phyloP scores from a whole-genome alignment of 2,888 invertebrate genomes.

The Alentia gelatinosa region DNA sequence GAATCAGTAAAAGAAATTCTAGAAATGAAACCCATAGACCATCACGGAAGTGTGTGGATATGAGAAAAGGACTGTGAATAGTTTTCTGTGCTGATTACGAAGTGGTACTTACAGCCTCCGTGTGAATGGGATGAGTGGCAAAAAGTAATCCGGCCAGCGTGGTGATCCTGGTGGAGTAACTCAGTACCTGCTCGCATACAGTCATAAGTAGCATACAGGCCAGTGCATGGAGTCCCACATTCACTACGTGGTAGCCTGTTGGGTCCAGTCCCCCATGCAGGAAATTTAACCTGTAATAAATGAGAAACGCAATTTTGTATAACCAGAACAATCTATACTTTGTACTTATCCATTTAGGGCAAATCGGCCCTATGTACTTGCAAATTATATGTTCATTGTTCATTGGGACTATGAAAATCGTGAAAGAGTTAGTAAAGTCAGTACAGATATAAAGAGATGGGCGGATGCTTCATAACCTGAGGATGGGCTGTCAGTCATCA shows the following conservation, averaged over 20 bases:
- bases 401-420: too few relatives aligned
- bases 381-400: too few relatives aligned
- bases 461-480: too few relatives aligned
- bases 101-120: conserved; percentile 83
- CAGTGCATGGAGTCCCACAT: conserved; percentile 71
- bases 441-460: too few relatives aligned
- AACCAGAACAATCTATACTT: too few relatives aligned
- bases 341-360: too few relatives aligned
- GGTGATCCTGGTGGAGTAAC: conserved; percentile 71
- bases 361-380: too few relatives aligned
- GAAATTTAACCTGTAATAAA: conserved; percentile 71
- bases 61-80: not conserved
- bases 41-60: not conserved
- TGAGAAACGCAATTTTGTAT: not conserved
- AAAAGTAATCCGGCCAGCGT: conserved; percentile 70
- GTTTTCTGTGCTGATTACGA: too few relatives aligned
- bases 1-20: not conserved
- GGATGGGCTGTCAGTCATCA: too few relatives aligned
- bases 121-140: conserved; percentile 76
- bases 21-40: not conserved
- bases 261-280: conserved; percentile 67
- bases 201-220: conserved; percentile 70
- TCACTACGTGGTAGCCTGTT: conserved; percentile 72
- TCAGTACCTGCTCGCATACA: conserved; percentile 67
- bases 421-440: too few relatives aligned